These are phyloP conservation scores for Drosophila ezoana DNA, from an alignment of 2,888 invertebrate species.

Conservation along the genomic window DNA sequence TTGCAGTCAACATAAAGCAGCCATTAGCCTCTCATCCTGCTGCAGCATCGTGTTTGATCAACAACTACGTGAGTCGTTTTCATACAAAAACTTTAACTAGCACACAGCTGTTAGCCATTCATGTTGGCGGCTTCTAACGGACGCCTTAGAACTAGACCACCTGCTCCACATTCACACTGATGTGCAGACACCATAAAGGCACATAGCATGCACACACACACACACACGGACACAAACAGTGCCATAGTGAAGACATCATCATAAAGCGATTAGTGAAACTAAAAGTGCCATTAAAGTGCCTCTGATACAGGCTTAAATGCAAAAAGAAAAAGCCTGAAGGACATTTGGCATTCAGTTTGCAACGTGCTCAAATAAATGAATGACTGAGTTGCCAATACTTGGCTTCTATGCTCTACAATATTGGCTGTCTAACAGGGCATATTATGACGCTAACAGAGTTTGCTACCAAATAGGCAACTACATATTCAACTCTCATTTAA, in stretches of 20 bases:
- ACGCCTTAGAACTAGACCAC: conserved; percentile 26
- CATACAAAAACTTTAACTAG: conserved; percentile 42
- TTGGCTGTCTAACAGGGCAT: background rate
- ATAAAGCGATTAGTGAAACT: conserved; percentile 76
- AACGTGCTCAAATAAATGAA: conserved; percentile 7
- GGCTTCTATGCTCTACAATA: background rate
- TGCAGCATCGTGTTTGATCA: conserved; percentile 15
- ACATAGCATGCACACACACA: conserved; percentile 13
- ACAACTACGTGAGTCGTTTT: conserved; percentile 25
- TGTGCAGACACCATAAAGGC: conserved; percentile 12
- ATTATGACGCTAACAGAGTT: no score
- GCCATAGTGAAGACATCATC: conserved; percentile 66
- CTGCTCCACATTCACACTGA: conserved; percentile 33
- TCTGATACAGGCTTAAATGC: conserved; percentile 35
- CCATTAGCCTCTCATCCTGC: conserved; percentile 30
- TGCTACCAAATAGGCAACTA: no score
- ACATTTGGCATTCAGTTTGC: conserved; percentile 33
- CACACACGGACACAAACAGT: conserved; percentile 5
- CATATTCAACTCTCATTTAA: background rate
- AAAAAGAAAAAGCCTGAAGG: conserved; percentile 30
- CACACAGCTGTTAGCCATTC: conserved; percentile 37
- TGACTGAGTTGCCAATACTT: conserved; percentile 49
- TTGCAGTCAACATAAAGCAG: conserved; percentile 29
- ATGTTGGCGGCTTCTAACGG: conserved; percentile 21
- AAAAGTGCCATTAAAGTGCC: conserved; percentile 77